phyloP scores from a whole-genome alignment of 64 coral and sea anemone genomes.

The Platygyra sinensis region DNA sequence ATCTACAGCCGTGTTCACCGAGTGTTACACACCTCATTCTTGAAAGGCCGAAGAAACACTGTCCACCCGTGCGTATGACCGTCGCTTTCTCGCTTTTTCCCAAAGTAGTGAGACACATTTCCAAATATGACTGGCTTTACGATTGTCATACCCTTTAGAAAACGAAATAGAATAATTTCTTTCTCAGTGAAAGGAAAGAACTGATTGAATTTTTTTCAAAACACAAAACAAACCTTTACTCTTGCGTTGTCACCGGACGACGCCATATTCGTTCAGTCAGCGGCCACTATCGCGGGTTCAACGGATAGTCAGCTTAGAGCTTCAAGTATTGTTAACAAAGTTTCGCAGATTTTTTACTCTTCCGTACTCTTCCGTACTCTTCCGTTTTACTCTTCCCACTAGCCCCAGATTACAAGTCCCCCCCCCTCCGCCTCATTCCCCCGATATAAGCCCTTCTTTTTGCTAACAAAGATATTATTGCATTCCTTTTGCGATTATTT shows the following conservation, averaged over 20 bases:
- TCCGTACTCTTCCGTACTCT: too few species aligned
- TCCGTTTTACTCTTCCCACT: too few species aligned
- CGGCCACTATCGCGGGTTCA: not conserved
- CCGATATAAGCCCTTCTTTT: too few species aligned
- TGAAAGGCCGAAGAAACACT: slow-evolving; percentile 90
- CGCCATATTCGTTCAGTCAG: slow-evolving; percentile 82
- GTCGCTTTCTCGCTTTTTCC: slow-evolving; percentile 98
- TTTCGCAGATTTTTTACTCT: not conserved
- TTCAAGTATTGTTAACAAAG: not conserved
- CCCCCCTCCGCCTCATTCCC: too few species aligned
- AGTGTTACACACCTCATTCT: slow-evolving; percentile 72
- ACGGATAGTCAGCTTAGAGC: not conserved
- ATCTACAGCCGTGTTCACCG: too few species aligned
- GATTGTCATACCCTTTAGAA: slow-evolving; percentile 73
- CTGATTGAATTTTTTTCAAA: not conserved
- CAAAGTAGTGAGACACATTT: slow-evolving; percentile 97
- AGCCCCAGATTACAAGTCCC: too few species aligned
- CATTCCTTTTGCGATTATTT: too few species aligned
- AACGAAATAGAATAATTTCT: not conserved
- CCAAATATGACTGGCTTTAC: slow-evolving; percentile 97
- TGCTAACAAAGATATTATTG: too few species aligned
- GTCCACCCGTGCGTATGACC: slow-evolving; percentile 98
- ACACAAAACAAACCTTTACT: slow-evolving; percentile 75
- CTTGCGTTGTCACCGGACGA: slow-evolving; percentile 78
- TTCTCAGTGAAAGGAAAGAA: not conserved